Conservation (phyloP, 2,797 vertebrate species). For the Xenentodon cancila region DNA sequence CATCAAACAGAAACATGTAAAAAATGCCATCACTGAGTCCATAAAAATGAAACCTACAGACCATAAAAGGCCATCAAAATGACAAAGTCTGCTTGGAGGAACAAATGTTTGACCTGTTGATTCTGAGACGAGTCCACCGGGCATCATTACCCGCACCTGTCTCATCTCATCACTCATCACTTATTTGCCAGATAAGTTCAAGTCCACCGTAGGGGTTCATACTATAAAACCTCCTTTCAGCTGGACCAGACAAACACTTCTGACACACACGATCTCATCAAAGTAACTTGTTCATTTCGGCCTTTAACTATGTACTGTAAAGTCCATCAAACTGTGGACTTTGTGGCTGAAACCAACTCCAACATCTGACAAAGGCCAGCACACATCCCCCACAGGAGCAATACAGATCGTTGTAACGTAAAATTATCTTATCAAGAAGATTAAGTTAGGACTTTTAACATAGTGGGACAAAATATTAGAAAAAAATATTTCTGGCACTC, state of each 20-base stretch:
- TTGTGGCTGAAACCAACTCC: background rate
- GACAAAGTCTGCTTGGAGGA: constrained; percentile 9
- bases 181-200: constrained; percentile 8
- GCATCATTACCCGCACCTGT: constrained; percentile 19
- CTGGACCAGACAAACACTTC: constrained; percentile 23
- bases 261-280: constrained; percentile 20
- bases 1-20: too few species aligned
- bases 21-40: too few species aligned
- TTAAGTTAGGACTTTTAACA: background rate
- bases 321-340: constrained; percentile 5
- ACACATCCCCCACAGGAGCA: background rate
- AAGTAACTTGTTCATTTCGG: constrained; percentile 22
- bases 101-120: constrained; percentile 20
- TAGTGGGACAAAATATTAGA: background rate
- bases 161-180: constrained; percentile 33
- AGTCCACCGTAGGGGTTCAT: constrained; percentile 6
- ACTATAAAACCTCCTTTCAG: constrained; percentile 27
- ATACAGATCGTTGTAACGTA: background rate
- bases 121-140: constrained; percentile 25
- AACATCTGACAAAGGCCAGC: background rate
- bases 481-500: background rate
- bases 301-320: background rate
- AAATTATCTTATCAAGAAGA: background rate
- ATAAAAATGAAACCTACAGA: too few species aligned
- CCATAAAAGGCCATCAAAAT: background rate